Base-by-base conservation (phyloP, 2,888 invertebrate genomes). In the Archips xylosteana region DNA sequence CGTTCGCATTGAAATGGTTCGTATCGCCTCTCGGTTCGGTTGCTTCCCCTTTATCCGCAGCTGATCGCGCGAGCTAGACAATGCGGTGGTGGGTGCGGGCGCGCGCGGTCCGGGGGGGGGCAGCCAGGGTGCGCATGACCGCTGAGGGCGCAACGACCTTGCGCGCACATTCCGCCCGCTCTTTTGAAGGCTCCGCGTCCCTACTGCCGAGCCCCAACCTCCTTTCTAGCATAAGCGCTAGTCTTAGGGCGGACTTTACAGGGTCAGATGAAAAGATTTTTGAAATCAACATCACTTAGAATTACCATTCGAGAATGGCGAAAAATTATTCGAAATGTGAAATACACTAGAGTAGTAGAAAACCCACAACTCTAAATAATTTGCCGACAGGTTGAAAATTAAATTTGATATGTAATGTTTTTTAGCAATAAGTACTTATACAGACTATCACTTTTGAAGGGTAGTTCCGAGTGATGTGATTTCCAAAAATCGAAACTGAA, bases 101-200 rank as follows among this genome's bases (percentile, higher is more conserved):
- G 80, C 5, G 70, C 71, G 69, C 73, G 70, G 76, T 75, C 79
- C 71, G 80, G 76, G 73, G 78, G 78, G 80, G 83, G 78, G 23
- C 23, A 1, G 23, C 23, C 81, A 81, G 85, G 83, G 87, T 87
- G 93, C 90, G 89, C 92, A 92, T 94, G 94, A 94, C 94, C 94
- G 94, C 92, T 92, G 92, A 89, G 92, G 91, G 94, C 93, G 92
- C 94, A 94, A 94, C 94, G 94, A 94, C 94, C 94, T 94, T 94
- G 94, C 89, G 87, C 88, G 91, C 90, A 88, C 92, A 93, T 92
- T 90, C 92, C 93, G 83, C 85, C 87, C 88, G 77, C 82, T 82
- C 91, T 88, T 89, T 88, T 87, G 87, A 86, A 86, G 87, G 87
- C 89, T 90, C 90, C 87, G 70, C 66, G 72, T 75, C 70, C 75